phyloP scores from a whole-genome alignment of 2,113 vertebrate genomes.

The Psilopogon haemacephalus region DNA sequence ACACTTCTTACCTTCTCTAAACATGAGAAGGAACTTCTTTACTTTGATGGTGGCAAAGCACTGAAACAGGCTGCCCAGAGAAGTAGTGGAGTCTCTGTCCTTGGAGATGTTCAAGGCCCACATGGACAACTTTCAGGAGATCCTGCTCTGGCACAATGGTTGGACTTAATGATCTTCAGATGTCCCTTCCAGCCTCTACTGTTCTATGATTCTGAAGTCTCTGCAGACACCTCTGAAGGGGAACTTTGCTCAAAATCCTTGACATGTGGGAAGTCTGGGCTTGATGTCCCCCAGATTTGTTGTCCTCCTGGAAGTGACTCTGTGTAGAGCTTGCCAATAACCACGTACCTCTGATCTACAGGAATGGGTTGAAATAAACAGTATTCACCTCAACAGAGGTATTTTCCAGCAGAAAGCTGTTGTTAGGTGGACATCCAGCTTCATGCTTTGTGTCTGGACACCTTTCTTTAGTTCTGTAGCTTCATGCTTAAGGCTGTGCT shows the following conservation, averaged over 20 bases:
- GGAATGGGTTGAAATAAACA: neutral
- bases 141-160: too few species aligned
- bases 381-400: accelerated
- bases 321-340: accelerated
- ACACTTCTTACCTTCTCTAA: neutral
- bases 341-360: accelerated
- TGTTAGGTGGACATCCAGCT: neutral
- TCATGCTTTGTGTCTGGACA: accelerated
- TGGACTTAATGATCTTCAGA: too few species aligned
- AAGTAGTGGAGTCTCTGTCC: too few species aligned
- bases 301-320: neutral
- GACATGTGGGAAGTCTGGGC: accelerated
- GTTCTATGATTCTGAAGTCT: too few species aligned
- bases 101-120: too few species aligned
- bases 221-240: neutral
- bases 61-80: too few species aligned
- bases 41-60: too few species aligned
- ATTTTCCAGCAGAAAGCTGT: accelerated
- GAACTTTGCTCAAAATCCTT: neutral
- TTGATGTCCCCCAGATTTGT: accelerated
- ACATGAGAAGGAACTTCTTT: too few species aligned
- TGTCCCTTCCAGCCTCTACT: too few species aligned
- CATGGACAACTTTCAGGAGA: too few species aligned
- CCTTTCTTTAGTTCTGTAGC: accelerated
- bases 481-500: accelerated